These are phyloP conservation scores for Eupithecia exiguata DNA, from an alignment of 2,888 invertebrate genomes.

Conservation along the genomic window DNA sequence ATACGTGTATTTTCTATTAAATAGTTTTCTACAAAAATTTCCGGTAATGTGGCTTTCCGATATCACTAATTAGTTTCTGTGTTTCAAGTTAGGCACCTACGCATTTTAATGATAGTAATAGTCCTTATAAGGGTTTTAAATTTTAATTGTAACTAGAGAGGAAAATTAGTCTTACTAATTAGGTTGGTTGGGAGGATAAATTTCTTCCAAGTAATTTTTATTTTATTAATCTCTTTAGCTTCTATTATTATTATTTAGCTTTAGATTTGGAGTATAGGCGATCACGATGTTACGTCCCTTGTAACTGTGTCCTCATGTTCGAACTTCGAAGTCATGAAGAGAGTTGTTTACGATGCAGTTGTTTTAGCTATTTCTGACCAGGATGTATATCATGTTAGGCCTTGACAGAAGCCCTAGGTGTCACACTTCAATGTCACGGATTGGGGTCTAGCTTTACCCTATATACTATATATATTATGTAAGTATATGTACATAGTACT, in stretches of 20 bases:
- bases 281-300: background rate
- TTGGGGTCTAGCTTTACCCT: constrained; percentile 70
- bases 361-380: background rate
- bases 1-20: background rate
- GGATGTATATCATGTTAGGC: background rate
- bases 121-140: background rate
- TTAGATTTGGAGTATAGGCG: background rate
- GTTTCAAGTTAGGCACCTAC: background rate
- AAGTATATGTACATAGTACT: constrained; percentile 75
- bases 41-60: background rate
- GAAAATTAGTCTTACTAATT: background rate
- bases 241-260: background rate
- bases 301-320: background rate
- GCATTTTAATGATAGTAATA: background rate
- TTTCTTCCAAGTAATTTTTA: background rate
- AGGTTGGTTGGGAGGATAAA: background rate
- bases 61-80: background rate
- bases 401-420: constrained; percentile 20
- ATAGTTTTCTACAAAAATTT: background rate
- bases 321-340: background rate
- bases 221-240: background rate
- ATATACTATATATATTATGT: constrained; percentile 68
- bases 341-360: background rate
- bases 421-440: constrained; percentile 74
- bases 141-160: background rate